Percentiles rank a stretch among this genome's conserved stretches.
Conservation (phyloP, 2,797 vertebrate genomes). For the Amniataba percoides region DNA sequence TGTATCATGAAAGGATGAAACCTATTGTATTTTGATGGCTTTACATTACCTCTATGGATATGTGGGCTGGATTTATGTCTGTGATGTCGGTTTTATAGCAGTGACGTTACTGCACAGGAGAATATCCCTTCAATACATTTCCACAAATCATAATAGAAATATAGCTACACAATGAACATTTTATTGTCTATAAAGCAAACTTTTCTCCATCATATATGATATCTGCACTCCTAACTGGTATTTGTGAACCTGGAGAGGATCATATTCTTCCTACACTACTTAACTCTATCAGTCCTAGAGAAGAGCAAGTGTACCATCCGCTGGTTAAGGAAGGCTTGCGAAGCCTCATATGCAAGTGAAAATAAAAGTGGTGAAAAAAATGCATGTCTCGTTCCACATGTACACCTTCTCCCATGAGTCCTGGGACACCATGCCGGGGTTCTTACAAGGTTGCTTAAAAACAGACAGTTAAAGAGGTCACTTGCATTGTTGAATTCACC, state of each 20-base stretch:
- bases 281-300: not conserved
- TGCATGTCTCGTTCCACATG: not conserved
- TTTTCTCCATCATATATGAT: not conserved
- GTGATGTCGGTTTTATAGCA: not conserved
- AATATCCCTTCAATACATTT: not conserved
- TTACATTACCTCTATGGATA: constrained; percentile 34
- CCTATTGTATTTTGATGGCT: constrained; percentile 60
- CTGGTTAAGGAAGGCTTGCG: not conserved
- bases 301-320: not conserved
- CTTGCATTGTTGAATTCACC: too few species aligned
- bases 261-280: not conserved
- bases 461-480: too few species aligned
- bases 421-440: too few species aligned
- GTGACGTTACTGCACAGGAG: constrained; percentile 1
- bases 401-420: too few species aligned
- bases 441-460: too few species aligned
- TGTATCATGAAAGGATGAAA: constrained; percentile 48
- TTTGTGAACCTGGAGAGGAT: not conserved
- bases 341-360: not conserved
- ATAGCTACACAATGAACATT: not conserved
- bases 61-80: constrained; percentile 35
- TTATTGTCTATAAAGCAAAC: constrained; percentile 10
- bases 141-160: constrained; percentile 11
- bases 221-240: not conserved
- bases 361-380: not conserved